Evolutionary conservation across 2,888 invertebrate species (phyloP).

Genomic region (Myopa tessellatipennis): DNA sequence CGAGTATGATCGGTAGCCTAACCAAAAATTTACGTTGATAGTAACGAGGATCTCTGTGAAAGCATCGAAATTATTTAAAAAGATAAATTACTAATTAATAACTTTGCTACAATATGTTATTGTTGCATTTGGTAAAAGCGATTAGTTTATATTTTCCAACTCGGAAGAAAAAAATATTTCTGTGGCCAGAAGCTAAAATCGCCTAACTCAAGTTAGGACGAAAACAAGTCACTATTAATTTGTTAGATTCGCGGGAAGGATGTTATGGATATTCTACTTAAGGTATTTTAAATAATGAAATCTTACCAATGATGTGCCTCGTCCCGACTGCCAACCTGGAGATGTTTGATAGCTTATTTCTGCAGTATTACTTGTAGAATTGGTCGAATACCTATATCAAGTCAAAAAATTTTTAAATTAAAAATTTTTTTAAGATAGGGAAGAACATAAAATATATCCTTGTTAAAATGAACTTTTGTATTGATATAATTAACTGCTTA

Average conservation of each 20-base stretch:
- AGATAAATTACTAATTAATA: no score
- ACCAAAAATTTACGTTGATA: no score
- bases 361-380: constrained; percentile 11
- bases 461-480: no score
- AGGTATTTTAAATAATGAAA: background rate
- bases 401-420: background rate
- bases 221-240: background rate
- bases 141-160: background rate
- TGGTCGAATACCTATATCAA: constrained; percentile 3
- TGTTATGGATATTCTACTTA: background rate
- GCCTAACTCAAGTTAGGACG: background rate
- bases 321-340: constrained; percentile 75
- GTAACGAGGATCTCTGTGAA: no score
- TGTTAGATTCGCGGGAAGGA: background rate
- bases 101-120: no score
- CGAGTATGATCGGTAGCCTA: no score
- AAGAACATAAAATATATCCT: no score
- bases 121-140: no score
- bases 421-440: background rate
- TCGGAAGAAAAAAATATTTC: background rate
- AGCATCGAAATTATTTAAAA: no score
- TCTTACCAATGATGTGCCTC: constrained; percentile 88
- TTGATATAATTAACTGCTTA: no score
- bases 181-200: background rate
- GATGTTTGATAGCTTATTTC: constrained; percentile 59